Percentiles rank a stretch among this genome's conserved stretches.
phyloP scores from a whole-genome alignment of 2,797 vertebrate genomes.

The Oophaga sylvatica region DNA sequence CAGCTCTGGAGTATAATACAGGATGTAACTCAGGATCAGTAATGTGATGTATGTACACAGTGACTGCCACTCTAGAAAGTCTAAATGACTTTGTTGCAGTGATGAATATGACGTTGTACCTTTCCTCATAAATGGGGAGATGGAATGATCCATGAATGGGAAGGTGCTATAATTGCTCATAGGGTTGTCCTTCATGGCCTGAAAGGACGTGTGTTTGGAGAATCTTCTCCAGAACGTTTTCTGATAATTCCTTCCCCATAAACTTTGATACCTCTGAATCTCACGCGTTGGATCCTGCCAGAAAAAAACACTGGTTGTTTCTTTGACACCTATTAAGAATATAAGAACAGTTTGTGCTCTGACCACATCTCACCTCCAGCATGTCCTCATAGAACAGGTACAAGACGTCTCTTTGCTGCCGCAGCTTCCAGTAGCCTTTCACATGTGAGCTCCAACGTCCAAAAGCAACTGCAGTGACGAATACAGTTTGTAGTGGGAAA shows the following conservation, averaged over 20 bases:
- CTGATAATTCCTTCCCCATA: constrained; percentile 44
- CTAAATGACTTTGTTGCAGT: neutral
- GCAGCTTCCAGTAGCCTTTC: constrained; percentile 68
- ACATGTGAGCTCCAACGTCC: constrained; percentile 71
- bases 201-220: constrained; percentile 45
- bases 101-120: constrained; percentile 24
- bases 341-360: too few relatives aligned
- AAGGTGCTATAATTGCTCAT: constrained; percentile 53
- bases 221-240: constrained; percentile 47
- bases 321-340: neutral
- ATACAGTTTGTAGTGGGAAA: neutral
- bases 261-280: constrained; percentile 53
- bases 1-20: too few relatives aligned
- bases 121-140: constrained; percentile 65
- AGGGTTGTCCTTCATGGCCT: constrained; percentile 62
- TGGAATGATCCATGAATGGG: constrained; percentile 46
- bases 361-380: constrained; percentile 63
- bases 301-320: neutral
- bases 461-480: constrained; percentile 62
- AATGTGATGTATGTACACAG: too few relatives aligned
- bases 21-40: too few relatives aligned
- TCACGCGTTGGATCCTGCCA: constrained; percentile 55
- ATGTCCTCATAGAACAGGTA: constrained; percentile 73
- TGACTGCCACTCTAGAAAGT: neutral
- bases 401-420: constrained; percentile 62